phyloP scores from a whole-genome alignment of 1,140 invertebrate species.

The Trichomalopsis sarcophagae region DNA sequence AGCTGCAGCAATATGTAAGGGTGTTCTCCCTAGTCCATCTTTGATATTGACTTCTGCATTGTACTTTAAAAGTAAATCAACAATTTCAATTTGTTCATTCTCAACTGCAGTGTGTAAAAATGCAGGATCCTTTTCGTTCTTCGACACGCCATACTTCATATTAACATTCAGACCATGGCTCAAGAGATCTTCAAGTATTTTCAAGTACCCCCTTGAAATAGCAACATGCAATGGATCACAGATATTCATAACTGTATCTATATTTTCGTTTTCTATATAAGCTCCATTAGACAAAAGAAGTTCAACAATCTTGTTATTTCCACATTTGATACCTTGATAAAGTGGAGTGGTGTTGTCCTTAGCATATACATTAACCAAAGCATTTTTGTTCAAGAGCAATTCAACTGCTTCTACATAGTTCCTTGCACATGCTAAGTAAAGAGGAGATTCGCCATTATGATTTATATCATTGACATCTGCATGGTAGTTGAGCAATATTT shows the following conservation, averaged over 20 bases:
- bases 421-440: slow-evolving; percentile 27
- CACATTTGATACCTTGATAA: slow-evolving; percentile 19
- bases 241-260: background rate
- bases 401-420: slow-evolving; percentile 27
- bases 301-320: slow-evolving; percentile 21
- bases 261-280: slow-evolving; percentile 34
- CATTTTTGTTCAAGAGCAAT: slow-evolving; percentile 31
- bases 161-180: slow-evolving; percentile 26
- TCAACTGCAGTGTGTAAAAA: slow-evolving; percentile 33
- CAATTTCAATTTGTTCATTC: slow-evolving; percentile 31
- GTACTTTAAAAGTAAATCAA: slow-evolving; percentile 32
- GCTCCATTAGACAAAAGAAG: slow-evolving; percentile 29
- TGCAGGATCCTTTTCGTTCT: slow-evolving; percentile 1
- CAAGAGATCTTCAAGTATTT: slow-evolving; percentile 31
- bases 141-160: slow-evolving; percentile 7
- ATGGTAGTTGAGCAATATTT: slow-evolving; percentile 18
- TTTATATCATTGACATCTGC: slow-evolving; percentile 35
- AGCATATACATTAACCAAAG: slow-evolving; percentile 30
- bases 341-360: slow-evolving; percentile 25
- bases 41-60: slow-evolving; percentile 31
- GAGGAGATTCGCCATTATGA: slow-evolving; percentile 30
- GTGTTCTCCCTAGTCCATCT: background rate
- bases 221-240: background rate
- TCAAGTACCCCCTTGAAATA: slow-evolving; percentile 14
- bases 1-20: slow-evolving; percentile 33